These are phyloP conservation scores for Anthoptus insignis DNA, from an alignment of 2,888 invertebrate genomes.

Conservation along the genomic window DNA sequence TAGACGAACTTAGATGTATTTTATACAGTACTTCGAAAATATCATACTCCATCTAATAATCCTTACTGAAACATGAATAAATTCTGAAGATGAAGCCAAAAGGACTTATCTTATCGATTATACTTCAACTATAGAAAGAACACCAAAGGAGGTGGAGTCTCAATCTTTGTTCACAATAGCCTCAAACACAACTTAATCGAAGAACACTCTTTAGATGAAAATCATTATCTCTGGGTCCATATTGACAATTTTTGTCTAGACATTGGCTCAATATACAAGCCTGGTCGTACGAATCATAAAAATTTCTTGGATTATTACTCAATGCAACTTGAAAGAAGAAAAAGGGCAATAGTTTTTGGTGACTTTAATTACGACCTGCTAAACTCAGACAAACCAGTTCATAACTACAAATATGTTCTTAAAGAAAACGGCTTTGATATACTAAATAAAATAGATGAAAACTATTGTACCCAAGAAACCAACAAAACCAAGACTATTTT, in stretches of 20 bases:
- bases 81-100: slow-evolving; percentile 34
- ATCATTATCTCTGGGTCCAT: not conserved
- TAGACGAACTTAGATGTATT: slow-evolving; percentile 17
- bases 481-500: not conserved
- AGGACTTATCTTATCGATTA: slow-evolving; percentile 4
- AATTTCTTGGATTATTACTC: not conserved
- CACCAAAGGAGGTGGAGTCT: slow-evolving; percentile 45
- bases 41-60: slow-evolving; percentile 39
- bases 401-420: not conserved
- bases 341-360: slow-evolving; percentile 7
- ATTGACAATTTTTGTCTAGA: slow-evolving; percentile 11
- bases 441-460: slow-evolving; percentile 12
- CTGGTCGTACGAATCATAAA: slow-evolving; percentile 3
- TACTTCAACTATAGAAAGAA: slow-evolving; percentile 42
- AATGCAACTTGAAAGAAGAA: not conserved
- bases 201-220: slow-evolving; percentile 38
- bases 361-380: slow-evolving; percentile 11
- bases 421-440: slow-evolving; percentile 1
- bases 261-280: slow-evolving; percentile 6
- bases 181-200: slow-evolving; percentile 44
- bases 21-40: slow-evolving; percentile 23
- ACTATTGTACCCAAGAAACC: slow-evolving; percentile 9
- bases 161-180: slow-evolving; percentile 46
- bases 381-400: not conserved
- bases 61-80: slow-evolving; percentile 47